Conservation (phyloP, 2,113 vertebrate genomes). For the Heterotis niloticus region DNA sequence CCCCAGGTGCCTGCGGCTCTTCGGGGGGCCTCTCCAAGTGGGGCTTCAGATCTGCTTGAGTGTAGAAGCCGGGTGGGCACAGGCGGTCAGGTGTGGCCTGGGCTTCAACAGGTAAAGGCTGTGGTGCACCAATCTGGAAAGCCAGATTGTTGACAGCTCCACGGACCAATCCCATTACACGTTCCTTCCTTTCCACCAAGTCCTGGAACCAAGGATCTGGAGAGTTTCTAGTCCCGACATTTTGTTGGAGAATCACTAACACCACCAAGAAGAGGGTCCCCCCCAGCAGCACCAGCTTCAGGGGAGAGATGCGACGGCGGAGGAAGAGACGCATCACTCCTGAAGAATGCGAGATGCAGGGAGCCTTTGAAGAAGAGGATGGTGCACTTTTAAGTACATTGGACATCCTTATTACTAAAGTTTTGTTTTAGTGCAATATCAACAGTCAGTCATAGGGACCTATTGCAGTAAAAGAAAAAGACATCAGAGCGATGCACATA, state of each 20-base stretch:
- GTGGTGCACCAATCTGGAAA: slow-evolving; percentile 81
- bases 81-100: slow-evolving; percentile 42
- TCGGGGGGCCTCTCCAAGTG: slow-evolving; percentile 76
- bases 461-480: neutral
- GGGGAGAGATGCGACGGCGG: slow-evolving; percentile 72
- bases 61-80: slow-evolving; percentile 78
- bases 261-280: slow-evolving; percentile 69
- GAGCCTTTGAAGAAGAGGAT: slow-evolving; percentile 28
- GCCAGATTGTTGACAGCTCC: slow-evolving; percentile 80
- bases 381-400: neutral
- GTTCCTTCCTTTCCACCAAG: slow-evolving; percentile 72
- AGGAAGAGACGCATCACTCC: slow-evolving; percentile 67
- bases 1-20: slow-evolving; percentile 70
- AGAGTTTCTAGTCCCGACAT: slow-evolving; percentile 52
- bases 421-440: no score
- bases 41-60: slow-evolving; percentile 72
- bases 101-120: slow-evolving; percentile 44
- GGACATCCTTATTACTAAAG: neutral
- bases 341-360: neutral
- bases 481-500: neutral
- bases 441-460: neutral
- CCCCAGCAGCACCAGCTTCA: slow-evolving; percentile 76
- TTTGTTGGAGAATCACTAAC: slow-evolving; percentile 81
- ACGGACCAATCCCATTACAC: slow-evolving; percentile 77
- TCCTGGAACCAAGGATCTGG: slow-evolving; percentile 82